Evolutionary conservation across 2,113 vertebrate species (phyloP).

Genomic region (Tychaedon coryphoeus): DNA sequence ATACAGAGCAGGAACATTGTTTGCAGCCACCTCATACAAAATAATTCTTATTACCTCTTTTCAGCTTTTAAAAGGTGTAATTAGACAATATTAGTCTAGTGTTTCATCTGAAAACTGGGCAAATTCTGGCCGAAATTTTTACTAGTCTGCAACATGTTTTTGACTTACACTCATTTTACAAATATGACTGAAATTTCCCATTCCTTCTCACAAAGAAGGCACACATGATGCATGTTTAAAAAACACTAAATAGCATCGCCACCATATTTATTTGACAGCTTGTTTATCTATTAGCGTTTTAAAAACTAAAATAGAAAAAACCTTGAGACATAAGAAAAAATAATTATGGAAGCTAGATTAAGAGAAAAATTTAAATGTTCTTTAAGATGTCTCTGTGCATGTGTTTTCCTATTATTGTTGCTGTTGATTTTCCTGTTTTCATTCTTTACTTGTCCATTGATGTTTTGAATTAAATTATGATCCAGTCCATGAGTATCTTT

Average conservation of each 20-base stretch:
- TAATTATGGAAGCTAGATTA: not conserved
- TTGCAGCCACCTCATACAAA: not conserved
- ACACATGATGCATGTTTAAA: not conserved
- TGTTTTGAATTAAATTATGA: not conserved
- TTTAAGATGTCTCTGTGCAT: not conserved
- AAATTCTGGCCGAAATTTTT: not conserved
- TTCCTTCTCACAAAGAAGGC: not conserved
- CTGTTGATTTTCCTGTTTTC: not conserved
- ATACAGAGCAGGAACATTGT: not conserved
- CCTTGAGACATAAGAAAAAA: not conserved
- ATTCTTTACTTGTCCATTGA: not conserved
- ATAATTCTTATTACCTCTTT: not conserved
- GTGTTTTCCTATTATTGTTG: not conserved
- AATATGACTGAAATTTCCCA: not conserved
- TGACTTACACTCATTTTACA: not conserved
- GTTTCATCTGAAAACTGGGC: not conserved
- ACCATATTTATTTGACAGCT: not conserved
- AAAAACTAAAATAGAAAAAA: not conserved
- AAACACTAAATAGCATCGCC: not conserved
- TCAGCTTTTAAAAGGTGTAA: not conserved
- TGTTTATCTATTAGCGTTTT: not conserved
- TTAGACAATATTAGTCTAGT: not conserved
- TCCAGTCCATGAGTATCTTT: not conserved
- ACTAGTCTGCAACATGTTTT: not conserved
- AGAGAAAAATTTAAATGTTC: not conserved